Base-by-base conservation (phyloP, 2,797 vertebrate species). In the Discoglossus pictus region DNA sequence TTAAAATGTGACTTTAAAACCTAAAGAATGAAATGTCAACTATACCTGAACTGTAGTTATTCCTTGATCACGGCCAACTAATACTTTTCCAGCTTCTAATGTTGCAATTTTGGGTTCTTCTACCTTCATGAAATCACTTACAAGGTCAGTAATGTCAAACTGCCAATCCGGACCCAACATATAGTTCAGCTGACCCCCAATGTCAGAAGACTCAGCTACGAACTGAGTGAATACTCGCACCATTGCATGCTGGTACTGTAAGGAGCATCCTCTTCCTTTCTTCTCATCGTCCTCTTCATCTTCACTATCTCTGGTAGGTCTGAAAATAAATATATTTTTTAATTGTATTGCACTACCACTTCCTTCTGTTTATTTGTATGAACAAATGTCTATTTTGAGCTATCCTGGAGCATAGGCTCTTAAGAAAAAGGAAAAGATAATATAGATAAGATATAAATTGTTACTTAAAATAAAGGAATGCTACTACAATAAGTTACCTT, bases 251-350 rank as follows among this genome's bases (percentile, higher is more conserved):
- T 94, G 93, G 72, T 93, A 92, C 90, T 98, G 97, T 9, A 99
- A 90, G 15, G 93, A 89, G 65, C 97, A 99, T 6, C 97, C 95
- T 61, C 83, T 88, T 9, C 95, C 94, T 55, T 89, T 94, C 76
- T 83, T 93, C 82, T 99, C 97, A 6, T 99, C 97, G 0, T 99
- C 96, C 0, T 99, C 97, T 51, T 99, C 96, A 0, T 98, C 97
- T 12, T 99, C 96, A 0, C 96, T 99, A 74, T 99, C 97, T 21
- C 97, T 89, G 1, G 96, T 94, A 0, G 94, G 95, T 85, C 96
- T 98, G 80, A 11, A 40, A 65, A 70, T 9, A 54, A 4, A 76
- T 42, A 75, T 1, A 3, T 39, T 54, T 3, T n/a, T n/a, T n/a
- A n/a, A n/a, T n/a, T n/a, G n/a, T n/a, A n/a, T n/a, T n/a, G n/a